Conservation (phyloP, 2,888 invertebrate genomes). For the Dynastes maya region DNA sequence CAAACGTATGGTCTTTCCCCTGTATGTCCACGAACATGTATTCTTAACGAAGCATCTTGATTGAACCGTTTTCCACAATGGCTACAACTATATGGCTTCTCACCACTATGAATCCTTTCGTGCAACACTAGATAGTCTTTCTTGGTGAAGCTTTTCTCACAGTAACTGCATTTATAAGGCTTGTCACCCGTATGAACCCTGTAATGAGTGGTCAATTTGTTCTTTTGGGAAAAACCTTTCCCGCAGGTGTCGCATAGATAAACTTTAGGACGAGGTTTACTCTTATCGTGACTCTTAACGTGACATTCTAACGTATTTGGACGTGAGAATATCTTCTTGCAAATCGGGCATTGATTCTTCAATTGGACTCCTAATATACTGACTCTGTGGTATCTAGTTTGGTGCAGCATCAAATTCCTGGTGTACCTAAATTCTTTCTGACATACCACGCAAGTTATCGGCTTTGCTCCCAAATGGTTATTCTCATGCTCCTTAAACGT, state of each 20-base stretch:
- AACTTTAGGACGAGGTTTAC: conserved; percentile 59
- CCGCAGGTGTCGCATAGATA: conserved; percentile 66
- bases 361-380: conserved; percentile 58
- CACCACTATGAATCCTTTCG: conserved; percentile 62
- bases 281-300: conserved; percentile 59
- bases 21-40: conserved; percentile 59
- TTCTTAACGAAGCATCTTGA: conserved; percentile 58
- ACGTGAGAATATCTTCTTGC: conserved; percentile 63
- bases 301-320: conserved; percentile 69
- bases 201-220: conserved; percentile 64
- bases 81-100: conserved; percentile 74
- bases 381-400: conserved; percentile 42
- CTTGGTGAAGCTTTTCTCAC: conserved; percentile 61
- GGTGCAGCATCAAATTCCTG: conserved; percentile 47
- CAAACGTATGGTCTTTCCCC: conserved; percentile 61
- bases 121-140: conserved; percentile 60
- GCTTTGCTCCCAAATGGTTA: conserved; percentile 56
- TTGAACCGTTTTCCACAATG: conserved; percentile 76
- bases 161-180: conserved; percentile 61
- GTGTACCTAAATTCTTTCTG: conserved; percentile 71
- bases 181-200: conserved; percentile 62
- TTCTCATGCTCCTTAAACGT: conserved; percentile 50
- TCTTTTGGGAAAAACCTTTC: conserved; percentile 64
- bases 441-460: conserved; percentile 73
- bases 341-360: conserved; percentile 66